These are phyloP conservation scores for Plecturocebus donacophilus DNA, from an alignment of 2,113 vertebrate species.

Conservation along the genomic window DNA sequence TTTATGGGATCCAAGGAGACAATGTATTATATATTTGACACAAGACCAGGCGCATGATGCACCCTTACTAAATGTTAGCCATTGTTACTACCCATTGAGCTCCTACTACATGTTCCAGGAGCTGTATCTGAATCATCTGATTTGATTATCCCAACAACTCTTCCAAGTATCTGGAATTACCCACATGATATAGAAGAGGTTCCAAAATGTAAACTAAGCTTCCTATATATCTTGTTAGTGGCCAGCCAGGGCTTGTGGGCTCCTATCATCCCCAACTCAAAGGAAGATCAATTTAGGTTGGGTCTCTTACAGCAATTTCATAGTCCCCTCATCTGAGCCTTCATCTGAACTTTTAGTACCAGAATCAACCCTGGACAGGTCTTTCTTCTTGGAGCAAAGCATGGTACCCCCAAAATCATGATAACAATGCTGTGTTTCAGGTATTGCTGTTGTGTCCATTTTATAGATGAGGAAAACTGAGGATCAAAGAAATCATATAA, in stretches of 20 bases:
- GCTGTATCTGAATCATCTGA: not conserved
- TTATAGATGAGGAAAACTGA: constrained; percentile 5
- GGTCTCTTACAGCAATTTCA: not conserved
- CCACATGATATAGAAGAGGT: not conserved
- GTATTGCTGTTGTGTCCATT: not conserved
- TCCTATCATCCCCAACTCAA: not conserved
- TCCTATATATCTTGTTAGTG: not conserved
- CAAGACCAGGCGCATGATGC: not conserved
- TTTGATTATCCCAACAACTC: not conserved
- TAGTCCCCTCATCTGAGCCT: not conserved
- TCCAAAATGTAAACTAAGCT: not conserved
- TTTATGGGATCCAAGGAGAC: not conserved
- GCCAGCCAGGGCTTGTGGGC: not conserved
- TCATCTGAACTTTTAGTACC: not conserved
- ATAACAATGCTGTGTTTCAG: not conserved
- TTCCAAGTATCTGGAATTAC: not conserved
- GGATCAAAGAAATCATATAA: not conserved
- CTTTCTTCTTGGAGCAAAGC: not conserved
- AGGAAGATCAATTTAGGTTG: not conserved
- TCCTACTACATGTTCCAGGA: not conserved
- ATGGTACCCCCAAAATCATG: not conserved
- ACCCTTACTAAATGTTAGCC: not conserved
- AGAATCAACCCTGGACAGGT: not conserved
- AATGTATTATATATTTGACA: not conserved
- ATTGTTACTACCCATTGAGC: not conserved